Evolutionary conservation across 2,797 vertebrate species (phyloP), one percentile per base, ranked within the genome.

Genomic region (Spinus olivaceus): DNA sequence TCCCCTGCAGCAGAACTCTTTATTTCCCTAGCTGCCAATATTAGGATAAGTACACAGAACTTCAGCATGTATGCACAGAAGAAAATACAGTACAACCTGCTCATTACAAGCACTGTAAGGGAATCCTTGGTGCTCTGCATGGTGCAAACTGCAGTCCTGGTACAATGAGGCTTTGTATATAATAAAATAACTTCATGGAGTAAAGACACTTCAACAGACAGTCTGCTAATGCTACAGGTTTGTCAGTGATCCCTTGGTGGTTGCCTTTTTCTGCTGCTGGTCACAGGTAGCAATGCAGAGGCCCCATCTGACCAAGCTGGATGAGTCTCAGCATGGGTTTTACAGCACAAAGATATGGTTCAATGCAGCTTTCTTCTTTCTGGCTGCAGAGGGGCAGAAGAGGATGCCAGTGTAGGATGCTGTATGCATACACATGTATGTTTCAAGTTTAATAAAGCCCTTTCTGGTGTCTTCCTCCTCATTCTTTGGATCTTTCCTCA

Each of bases 21-120:
- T 91, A 95, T 85, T 92, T 90, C 63, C 53, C 69, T 54, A 81
- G 78, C 86, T 92, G 90, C 64, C 84, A 78, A 49, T 12, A 47
- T 17, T 22, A 50, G 37, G 64, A 2, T 56, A 79, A 54, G 44
- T 41, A 91, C 42, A 74, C 39, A 20, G 25, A 78, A 66, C 41
- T 71, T 91, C 81, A 93, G 64, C 59, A 39, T 0, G 2, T 1
- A 42, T 24, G 53, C 3, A 1, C 46, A 80, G 51, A 16, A 60
- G 33, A 78, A 59, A 56, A 59, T 17, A 73, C 86, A 86, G 51
- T 67, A 83, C 78, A 88, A 79, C 39, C 53, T 78, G 67, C 56
- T 85, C 16, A 4, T 66, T 30, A 3, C 2, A 57, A 94, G 72
- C 61, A 70, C 76, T 71, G 23, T 3, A 53, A 80, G 21, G 3